These are phyloP conservation scores for Spondyliosoma cantharus DNA, from an alignment of 2,797 vertebrate species.

Conservation along the genomic window DNA sequence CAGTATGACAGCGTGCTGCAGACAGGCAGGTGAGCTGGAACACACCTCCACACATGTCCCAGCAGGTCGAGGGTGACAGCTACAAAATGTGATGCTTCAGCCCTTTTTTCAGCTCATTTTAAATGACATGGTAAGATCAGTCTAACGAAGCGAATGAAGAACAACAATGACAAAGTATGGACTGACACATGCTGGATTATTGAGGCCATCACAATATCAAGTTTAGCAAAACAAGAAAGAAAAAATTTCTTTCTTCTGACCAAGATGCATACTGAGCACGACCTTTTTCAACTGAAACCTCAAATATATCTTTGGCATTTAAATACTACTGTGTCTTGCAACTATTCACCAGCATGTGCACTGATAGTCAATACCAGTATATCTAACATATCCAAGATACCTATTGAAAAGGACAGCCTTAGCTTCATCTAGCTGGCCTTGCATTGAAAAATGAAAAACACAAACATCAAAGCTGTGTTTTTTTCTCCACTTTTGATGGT, in stretches of 20 bases:
- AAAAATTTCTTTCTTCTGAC: too few relatives aligned
- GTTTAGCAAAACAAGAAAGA: background rate
- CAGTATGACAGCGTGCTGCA: constrained; percentile 13
- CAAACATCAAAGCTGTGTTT: background rate
- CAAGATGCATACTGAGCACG: background rate
- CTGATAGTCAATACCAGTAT: background rate
- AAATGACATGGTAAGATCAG: background rate
- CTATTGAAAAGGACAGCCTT: background rate
- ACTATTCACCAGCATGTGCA: background rate
- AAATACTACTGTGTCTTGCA: background rate
- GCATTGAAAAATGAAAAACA: background rate
- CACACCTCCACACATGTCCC: constrained; percentile 2
- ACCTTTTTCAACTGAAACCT: background rate
- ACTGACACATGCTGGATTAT: background rate
- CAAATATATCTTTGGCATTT: background rate
- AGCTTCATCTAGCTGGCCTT: background rate
- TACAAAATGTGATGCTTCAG: background rate
- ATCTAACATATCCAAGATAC: too few relatives aligned
- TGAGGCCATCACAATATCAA: background rate
- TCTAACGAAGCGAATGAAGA: background rate
- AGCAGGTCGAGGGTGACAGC: constrained; percentile 28
- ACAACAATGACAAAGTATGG: background rate
- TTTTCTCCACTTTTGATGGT: background rate
- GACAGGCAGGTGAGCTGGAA: constrained; percentile 8
- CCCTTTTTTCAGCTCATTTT: background rate